These are phyloP conservation scores for human (Homo sapiens) DNA, from an alignment of 2,113 vertebrate species.

Conservation along the genomic window DNA sequence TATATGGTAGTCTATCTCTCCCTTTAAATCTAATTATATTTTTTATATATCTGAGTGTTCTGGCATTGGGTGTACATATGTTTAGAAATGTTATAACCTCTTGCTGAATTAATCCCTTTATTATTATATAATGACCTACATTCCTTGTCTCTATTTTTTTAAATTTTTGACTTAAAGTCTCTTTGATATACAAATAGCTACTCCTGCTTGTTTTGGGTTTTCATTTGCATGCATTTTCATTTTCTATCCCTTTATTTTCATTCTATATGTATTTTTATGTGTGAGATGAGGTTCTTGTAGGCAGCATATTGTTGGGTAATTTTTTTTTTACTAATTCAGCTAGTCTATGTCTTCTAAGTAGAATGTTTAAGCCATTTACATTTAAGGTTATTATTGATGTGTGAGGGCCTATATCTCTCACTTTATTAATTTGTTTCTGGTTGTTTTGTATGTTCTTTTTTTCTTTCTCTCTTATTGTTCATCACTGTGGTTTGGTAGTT, in stretches of 20 bases:
- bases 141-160: neutral
- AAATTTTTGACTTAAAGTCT: neutral
- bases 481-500: neutral
- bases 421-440: neutral
- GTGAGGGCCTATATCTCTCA: neutral
- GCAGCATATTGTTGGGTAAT: neutral
- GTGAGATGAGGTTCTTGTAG: neutral
- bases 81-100: neutral
- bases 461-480: neutral
- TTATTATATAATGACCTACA: neutral
- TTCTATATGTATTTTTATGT: neutral
- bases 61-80: neutral
- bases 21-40: neutral
- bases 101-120: neutral
- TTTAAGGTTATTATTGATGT: neutral
- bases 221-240: neutral
- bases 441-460: neutral
- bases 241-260: neutral
- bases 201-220: neutral
- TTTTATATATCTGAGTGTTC: neutral
- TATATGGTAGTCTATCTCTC: neutral
- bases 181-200: neutral
- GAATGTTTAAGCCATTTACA: neutral
- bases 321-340: neutral
- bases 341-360: neutral